Evolutionary conservation across 1,140 invertebrate species (phyloP).

Genomic region (Phocides pigmalion): DNA sequence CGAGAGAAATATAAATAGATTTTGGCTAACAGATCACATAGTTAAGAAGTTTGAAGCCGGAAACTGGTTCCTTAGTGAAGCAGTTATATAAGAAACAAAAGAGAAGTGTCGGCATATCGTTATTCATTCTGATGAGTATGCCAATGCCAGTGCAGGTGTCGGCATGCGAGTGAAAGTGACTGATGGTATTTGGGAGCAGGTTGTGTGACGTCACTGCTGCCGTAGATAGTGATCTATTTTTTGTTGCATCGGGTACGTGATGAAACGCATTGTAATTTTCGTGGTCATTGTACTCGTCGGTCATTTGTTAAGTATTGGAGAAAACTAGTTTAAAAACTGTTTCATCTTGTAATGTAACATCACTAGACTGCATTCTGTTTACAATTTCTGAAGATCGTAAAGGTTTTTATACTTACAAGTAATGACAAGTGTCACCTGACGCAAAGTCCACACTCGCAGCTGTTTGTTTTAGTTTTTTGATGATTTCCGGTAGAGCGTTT

Average conservation of each 20-base stretch:
- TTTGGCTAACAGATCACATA: background rate
- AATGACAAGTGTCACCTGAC: background rate
- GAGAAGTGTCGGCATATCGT: constrained; percentile 37
- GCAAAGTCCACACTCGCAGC: too few relatives aligned
- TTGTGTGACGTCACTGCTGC: constrained; percentile 61
- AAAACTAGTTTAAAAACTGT: background rate
- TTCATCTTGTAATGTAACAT: background rate
- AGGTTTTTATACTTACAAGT: background rate
- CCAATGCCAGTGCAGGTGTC: constrained; percentile 31
- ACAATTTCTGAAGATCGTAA: background rate
- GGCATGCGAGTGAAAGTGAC: constrained; percentile 73
- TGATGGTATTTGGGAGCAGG: constrained; percentile 68
- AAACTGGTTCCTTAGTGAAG: constrained; percentile 33
- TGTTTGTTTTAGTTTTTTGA: background rate
- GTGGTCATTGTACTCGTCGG: background rate
- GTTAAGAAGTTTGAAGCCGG: constrained; percentile 12
- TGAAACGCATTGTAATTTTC: constrained; percentile 4
- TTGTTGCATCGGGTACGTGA: constrained; percentile 27
- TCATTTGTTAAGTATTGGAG: background rate
- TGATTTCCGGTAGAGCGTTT: background rate
- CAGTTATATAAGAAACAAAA: constrained; percentile 50
- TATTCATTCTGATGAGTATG: constrained; percentile 29
- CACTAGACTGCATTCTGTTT: background rate
- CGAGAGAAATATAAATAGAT: background rate
- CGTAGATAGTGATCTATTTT: constrained; percentile 32